phyloP scores from a whole-genome alignment of 2,797 vertebrate genomes.

The Diplodus sargus region DNA sequence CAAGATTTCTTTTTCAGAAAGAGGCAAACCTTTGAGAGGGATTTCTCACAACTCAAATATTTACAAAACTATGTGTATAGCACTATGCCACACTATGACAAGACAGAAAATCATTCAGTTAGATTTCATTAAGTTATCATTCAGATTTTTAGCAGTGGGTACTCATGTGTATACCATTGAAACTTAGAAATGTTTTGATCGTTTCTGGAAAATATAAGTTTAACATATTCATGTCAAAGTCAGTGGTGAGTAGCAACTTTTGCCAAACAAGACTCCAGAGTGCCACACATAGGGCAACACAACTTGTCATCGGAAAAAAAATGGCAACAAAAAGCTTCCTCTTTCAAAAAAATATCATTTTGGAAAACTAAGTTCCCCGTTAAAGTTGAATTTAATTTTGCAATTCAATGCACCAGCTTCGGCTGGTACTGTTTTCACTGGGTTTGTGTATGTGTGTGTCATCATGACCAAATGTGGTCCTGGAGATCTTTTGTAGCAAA shows the following conservation, averaged over 20 bases:
- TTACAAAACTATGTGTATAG: background rate
- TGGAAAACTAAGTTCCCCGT: background rate
- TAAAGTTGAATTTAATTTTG: background rate
- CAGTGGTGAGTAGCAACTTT: background rate
- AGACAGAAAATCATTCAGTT: background rate
- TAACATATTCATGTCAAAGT: background rate
- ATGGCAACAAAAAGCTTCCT: background rate
- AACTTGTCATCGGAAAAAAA: no score
- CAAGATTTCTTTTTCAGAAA: background rate
- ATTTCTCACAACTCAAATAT: background rate
- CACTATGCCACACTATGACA: background rate
- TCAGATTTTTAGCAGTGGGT: background rate
- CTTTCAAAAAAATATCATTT: background rate
- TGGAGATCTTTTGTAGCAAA: no score
- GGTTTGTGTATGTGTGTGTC: no score
- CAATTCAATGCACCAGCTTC: no score
- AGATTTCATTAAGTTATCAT: no score
- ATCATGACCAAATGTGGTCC: no score
- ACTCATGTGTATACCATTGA: background rate
- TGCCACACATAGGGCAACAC: background rate
- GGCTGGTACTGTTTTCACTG: no score
- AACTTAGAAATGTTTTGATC: background rate
- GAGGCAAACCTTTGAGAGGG: background rate
- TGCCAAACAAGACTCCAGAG: background rate
- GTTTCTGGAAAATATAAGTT: background rate